Evolutionary conservation across 2,888 invertebrate genomes (phyloP), one percentile per base, ranked within the genome.

Genomic region (Vanessa cardui): DNA sequence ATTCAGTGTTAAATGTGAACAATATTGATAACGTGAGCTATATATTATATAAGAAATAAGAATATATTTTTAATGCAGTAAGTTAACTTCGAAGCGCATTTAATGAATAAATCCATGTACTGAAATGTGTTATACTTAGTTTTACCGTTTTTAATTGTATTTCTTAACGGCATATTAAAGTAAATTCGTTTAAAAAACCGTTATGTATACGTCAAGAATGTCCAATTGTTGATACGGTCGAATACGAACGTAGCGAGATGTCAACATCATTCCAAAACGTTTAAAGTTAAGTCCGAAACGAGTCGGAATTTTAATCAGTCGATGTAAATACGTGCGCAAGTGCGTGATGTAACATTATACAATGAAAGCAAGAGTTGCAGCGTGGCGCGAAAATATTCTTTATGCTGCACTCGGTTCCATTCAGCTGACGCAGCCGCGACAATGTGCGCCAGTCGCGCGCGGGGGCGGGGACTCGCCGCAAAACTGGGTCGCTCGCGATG

Each of bases 401-500:
- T 89, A 85, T 83, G 80, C 73, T 78, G 78, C 76, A 78, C 75
- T 81, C 79, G 78, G 83, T 82, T 83, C 84, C 88, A 89, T 89
- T 89, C 87, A 90, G 87, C 82, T 85, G 85, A 79, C 78, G 81
- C 82, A 83, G 82, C 84, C 85, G 80, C 85, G 87, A 85, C 86
- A 85, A 80, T 82, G 88, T 83, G 86, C 82, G 86, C 85, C 81
- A 84, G 81, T 80, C 76, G 81, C 64, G 71, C 78, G 82, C 78
- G 86, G 82, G 78, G 83, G 80, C 82, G 81, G 80, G 83, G 78
- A 75, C 75, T 75, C 78, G 81, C 72, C 81, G 83, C 85, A 80
- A 89, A 90, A 83, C 83, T 91, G 89, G 91, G 91, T 92, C 91
- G 90, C 79, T 83, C 82, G 84, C 86, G 87, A 82, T 84, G 85